Evolutionary conservation across 2,797 vertebrate genomes (phyloP), one percentile per base, ranked within the genome.

Genomic region (Epinephelus coioides): DNA sequence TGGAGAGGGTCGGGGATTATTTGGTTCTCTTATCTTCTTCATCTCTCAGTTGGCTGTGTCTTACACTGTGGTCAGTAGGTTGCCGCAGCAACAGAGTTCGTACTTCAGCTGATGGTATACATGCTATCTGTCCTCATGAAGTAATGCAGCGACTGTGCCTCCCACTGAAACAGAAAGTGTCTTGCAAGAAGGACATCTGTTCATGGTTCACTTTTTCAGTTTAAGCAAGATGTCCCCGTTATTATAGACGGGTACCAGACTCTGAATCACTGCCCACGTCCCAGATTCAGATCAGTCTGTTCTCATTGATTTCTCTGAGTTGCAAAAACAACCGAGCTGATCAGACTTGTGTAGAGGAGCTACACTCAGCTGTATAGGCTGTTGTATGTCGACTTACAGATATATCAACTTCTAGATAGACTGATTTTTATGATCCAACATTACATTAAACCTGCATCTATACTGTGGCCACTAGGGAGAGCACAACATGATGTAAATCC

Each of bases 41-140:
- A 74, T 83, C 69, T 75, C 46, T 61, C 53, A 27, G 2, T 57
- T 79, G 66, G n/a, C 66, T 62, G 81, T 62, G 81, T 68, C 79
- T 82, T 69, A 15, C 27, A 44, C 34, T 50, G 72, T 65, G 88
- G 85, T 88, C 88, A 88, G 69, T 46, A 21, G 81, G 86, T 88
- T 88, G 76, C 79, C 66, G 7, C 76, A 81, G 86, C 83, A 87
- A 82, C 79, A 68, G 60, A 69, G 43, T 55, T 73, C 75, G 59
- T 56, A 21, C 69, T 56, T 60, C 67, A 70, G 50, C 21, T 38
- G 27, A 18, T 60, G 43, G 17, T 71, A 18, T 61, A 69, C 53
- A 43, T 75, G 46, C 59, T 73, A 51, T 64, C 23, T 43, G 21
- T 63, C 34, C 49, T 44, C 27, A 57, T 71, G 51, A 83, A 65